A percentile compares a stretch with the other conserved stretches of the same genome.
Conservation (phyloP, 2,113 vertebrate genomes). For the Danionella cerebrum region DNA sequence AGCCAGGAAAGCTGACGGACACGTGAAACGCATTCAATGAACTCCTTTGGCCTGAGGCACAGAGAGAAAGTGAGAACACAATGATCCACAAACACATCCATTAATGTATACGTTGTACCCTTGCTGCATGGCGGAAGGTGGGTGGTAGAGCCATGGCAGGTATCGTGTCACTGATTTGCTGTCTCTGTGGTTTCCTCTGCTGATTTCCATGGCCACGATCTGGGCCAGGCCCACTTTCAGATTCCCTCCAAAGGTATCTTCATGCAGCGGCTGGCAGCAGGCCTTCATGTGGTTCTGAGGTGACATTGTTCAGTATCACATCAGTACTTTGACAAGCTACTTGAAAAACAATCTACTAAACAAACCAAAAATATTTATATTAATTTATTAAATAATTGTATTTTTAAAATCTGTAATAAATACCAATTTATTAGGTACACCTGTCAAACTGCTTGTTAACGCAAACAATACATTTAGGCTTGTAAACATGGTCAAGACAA, state of each 20-base stretch:
- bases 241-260: conserved; percentile 96
- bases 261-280: conserved; percentile 92
- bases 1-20: conserved; percentile 97
- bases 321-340: too few relatives aligned
- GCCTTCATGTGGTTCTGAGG: conserved; percentile 96
- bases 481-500: too few relatives aligned
- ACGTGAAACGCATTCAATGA: conserved; percentile 97
- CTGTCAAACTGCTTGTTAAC: too few relatives aligned
- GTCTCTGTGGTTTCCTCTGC: conserved; percentile 93
- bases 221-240: conserved; percentile 96
- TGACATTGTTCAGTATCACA: too few relatives aligned
- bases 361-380: too few relatives aligned
- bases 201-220: conserved; percentile 95
- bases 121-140: conserved; percentile 96
- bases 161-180: conserved; percentile 95
- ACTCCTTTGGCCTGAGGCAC: conserved; percentile 86
- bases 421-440: too few relatives aligned
- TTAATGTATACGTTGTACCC: conserved; percentile 62
- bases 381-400: too few relatives aligned
- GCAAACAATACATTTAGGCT: too few relatives aligned
- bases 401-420: too few relatives aligned
- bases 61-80: not conserved
- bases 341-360: too few relatives aligned
- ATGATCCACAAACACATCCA: not conserved
- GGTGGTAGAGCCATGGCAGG: conserved; percentile 95